phyloP scores from a whole-genome alignment of 2,113 vertebrate species.

The Larimichthys crocea region DNA sequence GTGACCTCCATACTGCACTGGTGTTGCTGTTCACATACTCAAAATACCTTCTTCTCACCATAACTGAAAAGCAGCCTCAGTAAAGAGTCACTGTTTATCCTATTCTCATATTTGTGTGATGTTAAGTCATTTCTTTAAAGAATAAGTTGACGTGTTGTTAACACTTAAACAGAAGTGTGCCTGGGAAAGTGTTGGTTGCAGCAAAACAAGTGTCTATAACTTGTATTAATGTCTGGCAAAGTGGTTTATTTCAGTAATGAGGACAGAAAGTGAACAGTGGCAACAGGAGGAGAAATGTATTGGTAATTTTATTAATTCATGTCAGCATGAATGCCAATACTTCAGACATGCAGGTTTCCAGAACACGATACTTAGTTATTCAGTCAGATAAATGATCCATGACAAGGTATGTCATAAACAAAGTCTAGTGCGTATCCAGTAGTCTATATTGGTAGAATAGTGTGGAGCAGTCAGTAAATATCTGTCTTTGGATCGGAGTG shows the following conservation, averaged over 20 bases:
- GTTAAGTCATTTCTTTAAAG: not conserved
- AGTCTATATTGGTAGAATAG: no score
- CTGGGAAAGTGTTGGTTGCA: not conserved
- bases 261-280: not conserved
- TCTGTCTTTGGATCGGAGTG: not conserved
- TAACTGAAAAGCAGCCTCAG: not conserved
- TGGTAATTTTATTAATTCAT: not conserved
- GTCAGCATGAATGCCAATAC: not conserved
- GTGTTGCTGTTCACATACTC: not conserved
- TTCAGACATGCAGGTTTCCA: not conserved
- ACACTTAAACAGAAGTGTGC: not conserved
- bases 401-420: not conserved
- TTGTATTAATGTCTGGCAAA: not conserved
- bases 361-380: not conserved
- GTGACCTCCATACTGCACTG: not conserved
- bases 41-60: constrained; percentile 10
- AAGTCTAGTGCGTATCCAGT: no score
- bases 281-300: not conserved
- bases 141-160: not conserved
- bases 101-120: not conserved
- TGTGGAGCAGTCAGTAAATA: not conserved
- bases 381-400: not conserved
- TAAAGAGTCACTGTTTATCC: not conserved
- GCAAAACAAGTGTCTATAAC: not conserved
- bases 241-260: not conserved